Percentiles rank a stretch among this genome's conserved stretches.
These are phyloP conservation scores for Burhinus bistriatus DNA, from an alignment of 2,113 vertebrate genomes.

Conservation along the genomic window DNA sequence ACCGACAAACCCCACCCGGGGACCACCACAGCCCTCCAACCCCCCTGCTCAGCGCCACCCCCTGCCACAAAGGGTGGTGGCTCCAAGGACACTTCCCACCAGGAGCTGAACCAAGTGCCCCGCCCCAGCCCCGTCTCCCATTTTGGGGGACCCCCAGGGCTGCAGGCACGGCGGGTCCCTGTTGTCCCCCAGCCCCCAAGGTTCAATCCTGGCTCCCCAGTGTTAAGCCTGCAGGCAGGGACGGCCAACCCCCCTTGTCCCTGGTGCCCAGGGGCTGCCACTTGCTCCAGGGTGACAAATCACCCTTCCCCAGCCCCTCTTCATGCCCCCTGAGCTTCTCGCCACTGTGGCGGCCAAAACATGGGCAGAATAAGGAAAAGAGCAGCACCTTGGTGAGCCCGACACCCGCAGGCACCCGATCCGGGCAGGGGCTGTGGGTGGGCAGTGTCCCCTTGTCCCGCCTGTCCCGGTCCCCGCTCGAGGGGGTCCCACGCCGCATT, in stretches of 20 bases:
- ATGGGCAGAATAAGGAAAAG: not conserved
- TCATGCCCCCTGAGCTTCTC: not conserved
- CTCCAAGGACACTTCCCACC: not conserved
- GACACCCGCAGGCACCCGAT: rapidly evolving
- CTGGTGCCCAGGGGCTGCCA: rapidly evolving
- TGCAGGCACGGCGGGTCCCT: rapidly evolving
- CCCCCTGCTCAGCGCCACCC: not conserved
- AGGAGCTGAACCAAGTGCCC: not conserved
- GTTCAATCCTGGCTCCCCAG: not conserved
- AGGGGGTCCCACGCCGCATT: not conserved
- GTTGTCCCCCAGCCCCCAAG: not conserved
- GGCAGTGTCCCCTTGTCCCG: not conserved
- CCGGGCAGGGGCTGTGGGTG: not conserved
- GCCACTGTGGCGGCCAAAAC: rapidly evolving
- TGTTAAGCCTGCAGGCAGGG: not conserved
- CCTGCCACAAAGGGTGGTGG: not conserved
- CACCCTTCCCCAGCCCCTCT: not conserved
- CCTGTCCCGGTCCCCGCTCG: not conserved
- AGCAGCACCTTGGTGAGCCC: not conserved
- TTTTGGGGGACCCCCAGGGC: not conserved
- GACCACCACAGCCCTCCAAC: rapidly evolving
- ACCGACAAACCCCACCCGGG: not conserved
- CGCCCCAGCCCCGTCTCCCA: not conserved
- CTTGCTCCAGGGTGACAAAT: not conserved
- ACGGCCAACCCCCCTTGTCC: rapidly evolving